Evolutionary conservation across 2,888 invertebrate genomes (phyloP).

Genomic region (Orchestes rusci): DNA sequence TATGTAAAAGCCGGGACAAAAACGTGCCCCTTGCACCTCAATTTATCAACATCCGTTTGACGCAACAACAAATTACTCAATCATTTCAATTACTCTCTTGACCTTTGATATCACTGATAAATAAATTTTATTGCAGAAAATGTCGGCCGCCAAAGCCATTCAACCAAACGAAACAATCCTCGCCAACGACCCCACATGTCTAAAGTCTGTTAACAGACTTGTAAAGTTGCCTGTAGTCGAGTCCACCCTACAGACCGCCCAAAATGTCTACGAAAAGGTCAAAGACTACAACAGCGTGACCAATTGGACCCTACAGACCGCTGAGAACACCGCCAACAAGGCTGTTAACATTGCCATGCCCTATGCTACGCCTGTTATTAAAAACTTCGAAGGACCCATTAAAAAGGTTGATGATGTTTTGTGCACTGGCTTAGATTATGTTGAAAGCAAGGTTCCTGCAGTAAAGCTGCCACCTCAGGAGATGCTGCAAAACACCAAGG

Average conservation of each 20-base stretch:
- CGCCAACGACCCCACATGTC: slow-evolving; percentile 34
- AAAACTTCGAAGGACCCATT: slow-evolving; percentile 49
- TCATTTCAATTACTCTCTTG: too few species aligned
- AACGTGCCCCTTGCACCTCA: too few species aligned
- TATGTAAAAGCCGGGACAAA: too few species aligned
- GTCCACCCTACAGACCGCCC: slow-evolving; percentile 51
- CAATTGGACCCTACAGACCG: slow-evolving; percentile 50
- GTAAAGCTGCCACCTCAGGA: slow-evolving; percentile 51
- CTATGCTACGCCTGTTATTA: slow-evolving; percentile 46
- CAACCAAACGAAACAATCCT: slow-evolving; percentile 1
- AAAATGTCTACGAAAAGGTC: slow-evolving; percentile 51
- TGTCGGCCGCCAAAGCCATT: slow-evolving; percentile 1
- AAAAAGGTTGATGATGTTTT: slow-evolving; percentile 49
- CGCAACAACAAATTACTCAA: too few species aligned
- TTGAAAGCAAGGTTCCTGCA: slow-evolving; percentile 51
- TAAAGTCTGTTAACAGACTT: slow-evolving; percentile 52
- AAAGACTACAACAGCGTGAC: slow-evolving; percentile 50
- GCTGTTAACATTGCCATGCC: slow-evolving; percentile 49
- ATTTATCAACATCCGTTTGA: too few species aligned
- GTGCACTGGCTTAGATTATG: slow-evolving; percentile 49
- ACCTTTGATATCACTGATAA: too few species aligned
- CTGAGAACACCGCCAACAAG: slow-evolving; percentile 48
- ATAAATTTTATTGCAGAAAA: slow-evolving; percentile 6
- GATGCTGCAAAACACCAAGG: slow-evolving; percentile 43
- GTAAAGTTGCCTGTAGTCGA: slow-evolving; percentile 52